These are phyloP conservation scores for Stictocephala bisonia DNA, from an alignment of 2,888 invertebrate genomes.

Conservation along the genomic window DNA sequence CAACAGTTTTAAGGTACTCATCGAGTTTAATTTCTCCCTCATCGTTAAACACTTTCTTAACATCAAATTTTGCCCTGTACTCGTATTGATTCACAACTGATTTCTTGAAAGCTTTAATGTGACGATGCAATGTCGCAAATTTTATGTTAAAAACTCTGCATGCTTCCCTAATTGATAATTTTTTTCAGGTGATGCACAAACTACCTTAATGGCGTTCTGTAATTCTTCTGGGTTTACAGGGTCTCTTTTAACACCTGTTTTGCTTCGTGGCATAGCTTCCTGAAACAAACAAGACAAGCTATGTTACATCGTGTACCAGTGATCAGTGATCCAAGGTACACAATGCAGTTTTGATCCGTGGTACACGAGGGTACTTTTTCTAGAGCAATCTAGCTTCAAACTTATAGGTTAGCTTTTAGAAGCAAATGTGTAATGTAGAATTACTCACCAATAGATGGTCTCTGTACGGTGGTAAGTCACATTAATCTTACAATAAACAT, in stretches of 20 bases:
- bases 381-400: not conserved
- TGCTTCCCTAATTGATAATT: slow-evolving; percentile 31
- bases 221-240: slow-evolving; percentile 8
- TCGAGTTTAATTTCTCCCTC: slow-evolving; percentile 28
- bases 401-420: slow-evolving; percentile 36
- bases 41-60: slow-evolving; percentile 38
- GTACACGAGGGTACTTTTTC: slow-evolving; percentile 34
- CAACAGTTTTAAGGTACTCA: slow-evolving; percentile 18
- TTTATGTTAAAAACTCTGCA: slow-evolving; percentile 22
- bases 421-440: too few species aligned
- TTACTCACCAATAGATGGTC: too few species aligned
- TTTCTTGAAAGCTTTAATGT: slow-evolving; percentile 35
- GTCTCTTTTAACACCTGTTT: slow-evolving; percentile 11
- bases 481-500: too few species aligned
- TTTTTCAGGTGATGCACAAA: slow-evolving; percentile 32
- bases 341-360: slow-evolving; percentile 33
- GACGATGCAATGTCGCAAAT: not conserved
- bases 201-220: slow-evolving; percentile 9
- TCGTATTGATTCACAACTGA: slow-evolving; percentile 23
- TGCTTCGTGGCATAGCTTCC: not conserved
- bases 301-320: slow-evolving; percentile 38
- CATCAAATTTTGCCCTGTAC: slow-evolving; percentile 17
- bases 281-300: slow-evolving; percentile 1
- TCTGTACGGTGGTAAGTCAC: too few species aligned
- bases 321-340: slow-evolving; percentile 31